phyloP scores from a whole-genome alignment of 2,888 invertebrate genomes.

The Urechis unicinctus region DNA sequence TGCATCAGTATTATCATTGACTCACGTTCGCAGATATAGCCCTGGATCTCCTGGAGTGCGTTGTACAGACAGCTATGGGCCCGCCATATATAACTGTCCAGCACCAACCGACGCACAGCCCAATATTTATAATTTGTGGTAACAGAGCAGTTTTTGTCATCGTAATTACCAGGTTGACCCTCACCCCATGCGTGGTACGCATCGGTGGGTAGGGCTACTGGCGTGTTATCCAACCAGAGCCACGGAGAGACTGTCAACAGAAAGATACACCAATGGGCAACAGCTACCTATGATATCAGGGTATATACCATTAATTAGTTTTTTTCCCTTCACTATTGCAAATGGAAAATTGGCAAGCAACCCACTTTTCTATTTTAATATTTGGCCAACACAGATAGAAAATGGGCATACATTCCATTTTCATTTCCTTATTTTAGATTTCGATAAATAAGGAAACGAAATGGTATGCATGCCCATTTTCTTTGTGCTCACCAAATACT shows the following conservation, averaged over 20 bases:
- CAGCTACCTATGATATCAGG: too few relatives aligned
- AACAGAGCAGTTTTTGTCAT: constrained; percentile 11
- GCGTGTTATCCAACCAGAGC: constrained; percentile 9
- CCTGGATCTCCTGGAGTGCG: constrained; percentile 15
- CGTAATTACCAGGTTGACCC: constrained; percentile 12
- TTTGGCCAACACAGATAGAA: too few relatives aligned
- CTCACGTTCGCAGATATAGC: constrained; percentile 20
- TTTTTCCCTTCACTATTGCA: too few relatives aligned
- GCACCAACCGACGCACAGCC: constrained; percentile 6
- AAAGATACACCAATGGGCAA: not conserved
- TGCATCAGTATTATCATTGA: too few relatives aligned
- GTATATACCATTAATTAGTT: too few relatives aligned
- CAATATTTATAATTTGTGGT: constrained; percentile 16
- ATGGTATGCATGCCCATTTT: too few relatives aligned
- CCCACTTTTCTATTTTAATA: too few relatives aligned
- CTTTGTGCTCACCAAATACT: too few relatives aligned
- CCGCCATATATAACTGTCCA: constrained; percentile 13
- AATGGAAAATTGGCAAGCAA: too few relatives aligned
- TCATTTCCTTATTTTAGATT: too few relatives aligned
- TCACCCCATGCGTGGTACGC: constrained; percentile 14
- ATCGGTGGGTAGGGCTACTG: constrained; percentile 8
- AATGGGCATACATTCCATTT: too few relatives aligned
- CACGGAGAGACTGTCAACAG: constrained; percentile 8
- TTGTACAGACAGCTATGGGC: constrained; percentile 15
- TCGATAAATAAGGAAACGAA: too few relatives aligned